Percentiles rank a stretch among this genome's conserved stretches.
Evolutionary conservation across 2,113 vertebrate species (phyloP).

Genomic region (Brienomyrus brachyistius): DNA sequence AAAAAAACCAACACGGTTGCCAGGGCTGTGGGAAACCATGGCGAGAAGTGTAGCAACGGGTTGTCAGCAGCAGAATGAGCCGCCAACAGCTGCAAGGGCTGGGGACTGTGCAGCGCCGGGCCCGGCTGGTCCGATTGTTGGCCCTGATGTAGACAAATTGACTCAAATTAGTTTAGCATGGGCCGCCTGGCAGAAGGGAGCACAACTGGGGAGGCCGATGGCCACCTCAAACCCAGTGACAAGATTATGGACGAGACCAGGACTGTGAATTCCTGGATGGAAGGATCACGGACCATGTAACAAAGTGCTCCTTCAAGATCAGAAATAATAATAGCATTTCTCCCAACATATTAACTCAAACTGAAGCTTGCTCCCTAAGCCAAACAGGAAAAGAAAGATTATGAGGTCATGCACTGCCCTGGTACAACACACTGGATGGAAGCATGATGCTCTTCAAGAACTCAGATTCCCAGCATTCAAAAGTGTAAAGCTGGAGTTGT

Average conservation of each 20-base stretch:
- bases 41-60: constrained; percentile 63
- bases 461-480: constrained; percentile 10
- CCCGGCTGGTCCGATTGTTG: constrained; percentile 28
- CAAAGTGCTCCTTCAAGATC: neutral
- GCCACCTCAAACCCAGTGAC: neutral
- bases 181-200: constrained; percentile 35
- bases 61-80: constrained; percentile 54
- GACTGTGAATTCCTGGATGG: neutral
- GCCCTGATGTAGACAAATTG: constrained; percentile 74
- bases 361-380: neutral
- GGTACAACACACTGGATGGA: neutral
- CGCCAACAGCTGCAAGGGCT: constrained; percentile 55
- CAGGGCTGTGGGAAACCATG: constrained; percentile 76
- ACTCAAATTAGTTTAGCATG: constrained; percentile 74
- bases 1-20: constrained; percentile 72
- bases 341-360: neutral
- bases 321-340: neutral
- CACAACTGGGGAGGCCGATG: neutral
- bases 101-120: constrained; percentile 1
- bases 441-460: neutral
- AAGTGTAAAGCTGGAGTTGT: neutral
- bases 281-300: neutral
- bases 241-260: neutral
- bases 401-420: neutral
- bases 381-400: neutral